These are phyloP conservation scores for Carcharodon carcharias DNA, from an alignment of 2,797 vertebrate species.

Conservation along the genomic window DNA sequence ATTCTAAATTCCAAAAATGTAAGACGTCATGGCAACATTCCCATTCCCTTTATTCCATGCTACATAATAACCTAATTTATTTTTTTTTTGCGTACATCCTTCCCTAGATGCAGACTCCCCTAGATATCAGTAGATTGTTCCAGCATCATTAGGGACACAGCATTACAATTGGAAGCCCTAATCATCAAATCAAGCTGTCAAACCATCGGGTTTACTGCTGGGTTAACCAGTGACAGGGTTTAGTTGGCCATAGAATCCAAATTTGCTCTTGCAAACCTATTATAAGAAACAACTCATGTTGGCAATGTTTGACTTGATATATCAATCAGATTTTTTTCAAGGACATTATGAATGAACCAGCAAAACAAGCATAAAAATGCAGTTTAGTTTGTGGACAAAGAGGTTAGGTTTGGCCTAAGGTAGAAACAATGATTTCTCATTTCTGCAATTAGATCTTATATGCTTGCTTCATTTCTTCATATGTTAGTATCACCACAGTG, in stretches of 20 bases:
- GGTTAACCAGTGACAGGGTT: neutral
- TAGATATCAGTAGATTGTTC: neutral
- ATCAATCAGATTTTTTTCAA: neutral
- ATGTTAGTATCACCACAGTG: neutral
- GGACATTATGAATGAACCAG: neutral
- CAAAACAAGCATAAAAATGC: neutral
- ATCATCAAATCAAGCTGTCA: neutral
- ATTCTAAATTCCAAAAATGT: neutral
- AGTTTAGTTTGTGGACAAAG: neutral
- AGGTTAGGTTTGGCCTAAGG: neutral
- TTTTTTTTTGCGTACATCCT: neutral
- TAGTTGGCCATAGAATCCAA: neutral
- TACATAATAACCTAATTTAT: too few relatives aligned
- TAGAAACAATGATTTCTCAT: neutral
- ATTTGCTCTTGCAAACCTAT: neutral
- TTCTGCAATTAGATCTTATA: neutral
- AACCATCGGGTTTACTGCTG: neutral
- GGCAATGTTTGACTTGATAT: neutral
- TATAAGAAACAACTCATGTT: neutral
- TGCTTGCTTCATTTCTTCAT: neutral
- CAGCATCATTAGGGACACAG: neutral
- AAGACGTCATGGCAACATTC: neutral
- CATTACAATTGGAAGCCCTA: neutral
- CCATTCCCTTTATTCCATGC: neutral
- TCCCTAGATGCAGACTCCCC: neutral